Evolutionary conservation across 2,113 vertebrate species (phyloP), one percentile per base, ranked within the genome.

Genomic region (Suricata suricatta): DNA sequence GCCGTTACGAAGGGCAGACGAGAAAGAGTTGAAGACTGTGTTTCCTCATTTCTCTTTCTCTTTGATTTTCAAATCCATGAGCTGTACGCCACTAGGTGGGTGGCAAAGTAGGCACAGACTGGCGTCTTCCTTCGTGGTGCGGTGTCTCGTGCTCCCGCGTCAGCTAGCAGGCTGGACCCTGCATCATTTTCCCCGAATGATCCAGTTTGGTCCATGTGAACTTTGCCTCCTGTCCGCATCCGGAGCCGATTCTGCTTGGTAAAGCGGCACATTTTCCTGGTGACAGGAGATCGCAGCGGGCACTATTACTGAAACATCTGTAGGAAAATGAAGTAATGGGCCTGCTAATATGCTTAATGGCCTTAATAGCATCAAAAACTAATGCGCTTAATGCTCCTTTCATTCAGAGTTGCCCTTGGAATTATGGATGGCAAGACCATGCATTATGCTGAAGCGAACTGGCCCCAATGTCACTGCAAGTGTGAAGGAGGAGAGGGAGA

Each of bases 251-350:
- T 81, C 74, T 84, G 80, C 80, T 82, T 79, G 11, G 57, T 84
- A 93, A 33, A 27, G 44, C 77, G 92, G 96, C 23, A 44, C 50
- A 16, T 94, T 98, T 98, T 96, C 93, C 97, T 98, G 54, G 54
- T 50, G 92, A 54, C 60, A 76, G 38, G 95, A 88, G 74, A 87
- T 94, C 44, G 21, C 27, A 86, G 47, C 57, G 25, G 29, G 76
- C 54, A 80, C 82, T 52, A n/a, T 90, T 80, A 50, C 23, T 69
- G 54, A 90, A 96, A 96, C n/a, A 91, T 87, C 66, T 87, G 79
- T 38, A 97, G 71, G 92, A 96, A 97, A 93, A 88, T 92, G 66
- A 97, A 98, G 96, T 79, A 95, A 95, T 84, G 50, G 85, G 95
- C 54, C 63, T 92, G 1, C 0, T 93, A 82, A 66, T 98, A 89